phyloP scores from a whole-genome alignment of 2,888 invertebrate species.

The Drosophila helvetica region DNA sequence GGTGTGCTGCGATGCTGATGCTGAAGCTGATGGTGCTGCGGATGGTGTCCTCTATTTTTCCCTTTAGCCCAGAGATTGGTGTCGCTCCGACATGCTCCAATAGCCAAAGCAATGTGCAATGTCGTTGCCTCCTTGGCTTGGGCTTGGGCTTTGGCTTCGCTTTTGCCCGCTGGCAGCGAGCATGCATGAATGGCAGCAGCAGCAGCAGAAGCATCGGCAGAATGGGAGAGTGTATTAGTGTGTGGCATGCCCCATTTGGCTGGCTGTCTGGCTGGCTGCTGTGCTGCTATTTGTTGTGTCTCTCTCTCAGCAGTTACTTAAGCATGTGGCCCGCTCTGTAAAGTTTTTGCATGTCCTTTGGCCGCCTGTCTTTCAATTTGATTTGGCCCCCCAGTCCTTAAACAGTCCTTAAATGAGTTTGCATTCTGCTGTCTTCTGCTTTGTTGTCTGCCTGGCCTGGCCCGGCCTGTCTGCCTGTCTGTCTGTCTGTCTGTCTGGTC shows the following conservation, averaged over 20 bases:
- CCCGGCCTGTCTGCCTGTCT: constrained; percentile 19
- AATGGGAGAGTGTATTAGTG: constrained; percentile 32
- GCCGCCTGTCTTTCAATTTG: constrained; percentile 55
- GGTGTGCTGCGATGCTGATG: not conserved
- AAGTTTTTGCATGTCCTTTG: constrained; percentile 45
- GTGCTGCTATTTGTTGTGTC: constrained; percentile 13
- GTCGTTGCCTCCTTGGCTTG: constrained; percentile 30
- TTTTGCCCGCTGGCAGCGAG: constrained; percentile 49
- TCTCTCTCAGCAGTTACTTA: constrained; percentile 41
- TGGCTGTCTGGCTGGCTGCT: constrained; percentile 27
- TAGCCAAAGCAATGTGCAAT: constrained; percentile 54
- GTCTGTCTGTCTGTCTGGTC: constrained; percentile 45
- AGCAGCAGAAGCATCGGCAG: not conserved
- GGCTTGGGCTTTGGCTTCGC: constrained; percentile 3
- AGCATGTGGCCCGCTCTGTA: constrained; percentile 39
- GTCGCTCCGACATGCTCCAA: constrained; percentile 67
- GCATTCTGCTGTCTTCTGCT: constrained; percentile 41
- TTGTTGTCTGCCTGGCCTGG: constrained; percentile 33
- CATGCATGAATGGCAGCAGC: constrained; percentile 38
- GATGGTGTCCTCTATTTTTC: constrained; percentile 21
- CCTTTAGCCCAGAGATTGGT: constrained; percentile 58
- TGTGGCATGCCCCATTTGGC: constrained; percentile 58
- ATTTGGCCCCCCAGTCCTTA: constrained; percentile 53
- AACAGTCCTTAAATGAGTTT: constrained; percentile 69
- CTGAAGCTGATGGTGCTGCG: constrained; percentile 1